A percentile compares a stretch with the other conserved stretches of the same genome.
Conservation (phyloP, 2,888 invertebrate genomes). For the Lithosia quadra region DNA sequence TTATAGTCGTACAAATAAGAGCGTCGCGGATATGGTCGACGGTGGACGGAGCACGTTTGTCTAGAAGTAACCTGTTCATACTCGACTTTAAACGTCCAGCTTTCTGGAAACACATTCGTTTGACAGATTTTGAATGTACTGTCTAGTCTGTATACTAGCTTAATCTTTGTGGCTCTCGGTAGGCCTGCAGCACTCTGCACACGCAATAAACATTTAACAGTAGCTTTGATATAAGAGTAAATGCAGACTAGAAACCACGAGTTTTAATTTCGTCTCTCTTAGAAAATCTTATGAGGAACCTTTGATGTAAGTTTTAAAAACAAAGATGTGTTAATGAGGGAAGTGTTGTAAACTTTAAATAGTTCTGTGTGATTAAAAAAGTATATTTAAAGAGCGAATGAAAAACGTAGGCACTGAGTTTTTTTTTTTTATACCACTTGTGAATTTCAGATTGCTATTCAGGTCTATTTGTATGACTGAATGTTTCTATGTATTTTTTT, state of each 20-base stretch:
- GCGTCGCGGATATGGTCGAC: no score
- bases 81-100: no score
- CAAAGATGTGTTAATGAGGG: not conserved
- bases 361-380: not conserved
- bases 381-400: not conserved
- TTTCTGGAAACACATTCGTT: no score
- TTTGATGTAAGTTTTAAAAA: constrained; percentile 8
- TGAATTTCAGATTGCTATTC: no score
- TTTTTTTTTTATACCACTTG: no score
- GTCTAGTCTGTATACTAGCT: not conserved
- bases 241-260: constrained; percentile 7
- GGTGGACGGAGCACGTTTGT: no score
- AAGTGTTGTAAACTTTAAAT: not conserved
- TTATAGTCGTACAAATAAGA: no score
- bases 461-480: no score
- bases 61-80: no score
- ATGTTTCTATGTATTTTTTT: no score
- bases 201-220: constrained; percentile 26
- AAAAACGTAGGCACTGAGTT: no score
- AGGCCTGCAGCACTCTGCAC: constrained; percentile 7
- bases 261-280: constrained; percentile 1
- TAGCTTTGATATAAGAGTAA: constrained; percentile 11
- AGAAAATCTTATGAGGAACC: not conserved
- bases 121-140: not conserved
- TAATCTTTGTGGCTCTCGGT: constrained; percentile 1